Evolutionary conservation across 2,113 vertebrate species (phyloP), one percentile per base, ranked within the genome.

Genomic region (Antigone vipio): DNA sequence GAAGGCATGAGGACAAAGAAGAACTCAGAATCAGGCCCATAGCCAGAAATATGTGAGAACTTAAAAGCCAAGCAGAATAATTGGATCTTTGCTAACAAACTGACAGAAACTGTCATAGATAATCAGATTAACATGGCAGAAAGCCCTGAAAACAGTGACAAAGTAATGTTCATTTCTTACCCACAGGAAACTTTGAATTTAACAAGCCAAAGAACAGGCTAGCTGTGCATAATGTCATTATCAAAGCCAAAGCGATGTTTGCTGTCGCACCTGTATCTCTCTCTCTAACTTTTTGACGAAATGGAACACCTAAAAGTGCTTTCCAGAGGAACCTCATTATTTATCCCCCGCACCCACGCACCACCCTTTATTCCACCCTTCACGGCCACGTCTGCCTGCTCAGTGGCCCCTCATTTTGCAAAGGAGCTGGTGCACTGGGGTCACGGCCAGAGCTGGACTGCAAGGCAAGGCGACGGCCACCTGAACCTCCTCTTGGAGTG

Each of bases 51-150:
- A 76, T 56, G 67, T 32, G 50, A 89, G 74, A 94, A 96, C 95
- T 97, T 95, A 97, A 95, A 97, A 96, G 89, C 75, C 94, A 96
- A 95, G 93, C 88, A 92, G 88, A 95, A 95, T 94, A 94, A 95
- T 95, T 95, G 95, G 96, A 95, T 94, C 74, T 97, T 68, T 20
- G 9, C 91, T 97, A 97, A 95, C 94, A 91, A 96, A 92, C 73
- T 87, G 92, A 89, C 96, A 93, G 92, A 91, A 94, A 88, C 73
- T 97, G 91, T 80, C 93, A 85, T 78, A 88, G 92, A 96, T 96
- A 97, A 97, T 97, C 94, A 92, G 85, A 97, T 95, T 94, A 92
- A 93, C 90, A 53, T 95, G 95, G 95, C 93, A 96, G 84, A 91
- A 96, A 87, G 95, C 89, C 94, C 93, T 86, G 68, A 71, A 75